phyloP scores from a whole-genome alignment of 2,113 vertebrate species.

The Gasterosteus aculeatus region DNA sequence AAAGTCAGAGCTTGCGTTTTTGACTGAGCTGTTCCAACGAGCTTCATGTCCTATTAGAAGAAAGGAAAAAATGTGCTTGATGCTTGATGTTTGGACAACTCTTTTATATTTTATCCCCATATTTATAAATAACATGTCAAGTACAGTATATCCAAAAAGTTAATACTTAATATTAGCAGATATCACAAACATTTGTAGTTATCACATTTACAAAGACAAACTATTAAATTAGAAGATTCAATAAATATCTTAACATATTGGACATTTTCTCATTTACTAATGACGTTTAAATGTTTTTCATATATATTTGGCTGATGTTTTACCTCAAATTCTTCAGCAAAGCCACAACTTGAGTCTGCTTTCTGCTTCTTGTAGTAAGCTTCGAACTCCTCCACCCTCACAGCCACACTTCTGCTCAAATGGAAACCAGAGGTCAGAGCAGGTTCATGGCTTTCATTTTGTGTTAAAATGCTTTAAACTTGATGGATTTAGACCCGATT shows the following conservation, averaged over 20 bases:
- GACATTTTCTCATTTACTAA: neutral
- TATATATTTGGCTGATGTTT: slow-evolving; percentile 4
- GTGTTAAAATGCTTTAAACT: neutral
- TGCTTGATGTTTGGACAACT: neutral
- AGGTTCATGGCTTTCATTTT: neutral
- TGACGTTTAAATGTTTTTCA: neutral
- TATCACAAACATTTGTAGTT: neutral
- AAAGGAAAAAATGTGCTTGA: neutral
- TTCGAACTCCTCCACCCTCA: slow-evolving; percentile 89
- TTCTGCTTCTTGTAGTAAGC: slow-evolving; percentile 91
- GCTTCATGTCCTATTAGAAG: slow-evolving; percentile 85
- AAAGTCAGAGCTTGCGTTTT: slow-evolving; percentile 83
- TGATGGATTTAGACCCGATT: too few species aligned
- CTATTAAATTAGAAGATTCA: neutral
- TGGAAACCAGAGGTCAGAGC: slow-evolving; percentile 6
- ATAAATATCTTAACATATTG: neutral
- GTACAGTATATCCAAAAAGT: neutral
- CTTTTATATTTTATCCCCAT: neutral
- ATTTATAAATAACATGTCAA: too few species aligned
- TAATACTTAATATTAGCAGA: neutral
- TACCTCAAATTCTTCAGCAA: slow-evolving; percentile 97
- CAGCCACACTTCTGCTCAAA: slow-evolving; percentile 73
- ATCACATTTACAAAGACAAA: neutral
- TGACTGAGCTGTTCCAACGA: slow-evolving; percentile 85
- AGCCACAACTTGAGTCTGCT: slow-evolving; percentile 94